Base-by-base conservation (phyloP, 2,888 invertebrate genomes). In the Drosophila crucigera region DNA sequence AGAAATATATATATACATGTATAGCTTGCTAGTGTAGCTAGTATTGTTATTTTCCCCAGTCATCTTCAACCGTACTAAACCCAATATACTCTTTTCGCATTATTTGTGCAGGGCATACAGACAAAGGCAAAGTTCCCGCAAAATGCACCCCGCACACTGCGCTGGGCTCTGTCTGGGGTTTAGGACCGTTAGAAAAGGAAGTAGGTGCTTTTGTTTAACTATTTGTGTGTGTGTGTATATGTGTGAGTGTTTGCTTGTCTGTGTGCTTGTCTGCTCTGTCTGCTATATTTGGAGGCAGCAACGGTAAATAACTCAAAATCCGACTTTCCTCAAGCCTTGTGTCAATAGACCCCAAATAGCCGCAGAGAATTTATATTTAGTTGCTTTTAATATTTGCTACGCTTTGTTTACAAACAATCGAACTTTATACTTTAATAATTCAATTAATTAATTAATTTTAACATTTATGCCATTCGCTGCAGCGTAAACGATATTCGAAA, bases 111-210 rank as follows among this genome's bases (percentile, higher is more conserved):
- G 47, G 49, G 30, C 39, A 66, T 52, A 59, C 37, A 61, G 53
- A 65, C 11, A 68, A 71, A 52, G 35, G 55, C 54, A 69, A 76
- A 65, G 72, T 56, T 70, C 41, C 58, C 37, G 28, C 81, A 59
- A 22, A 41, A 49, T 30, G n/a, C 33, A 30, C 5, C 52, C 82
- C 67, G 63, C 72, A 30, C 31, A 10, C 60, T 80, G 59, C 82
- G 41, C 70, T 59, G 31, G 25, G 73, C 49, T 50, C 89, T 77
- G 87, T 90, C 89, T 87, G 86, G 80, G 67, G 67, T 68, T 35
- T 52, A 58, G 70, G 70, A 68, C 65, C 73, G 56, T 76, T 60
- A 72, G 67, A 84, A 85, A 84, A 90, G 86, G 86, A 86, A 89
- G 85, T 90, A 86, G 82, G 87, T 82, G 84, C 80, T 75, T 69